A percentile compares a stretch with the other conserved stretches of the same genome.
phyloP scores from a whole-genome alignment of 2,797 vertebrate species.

The Coluber constrictor region DNA sequence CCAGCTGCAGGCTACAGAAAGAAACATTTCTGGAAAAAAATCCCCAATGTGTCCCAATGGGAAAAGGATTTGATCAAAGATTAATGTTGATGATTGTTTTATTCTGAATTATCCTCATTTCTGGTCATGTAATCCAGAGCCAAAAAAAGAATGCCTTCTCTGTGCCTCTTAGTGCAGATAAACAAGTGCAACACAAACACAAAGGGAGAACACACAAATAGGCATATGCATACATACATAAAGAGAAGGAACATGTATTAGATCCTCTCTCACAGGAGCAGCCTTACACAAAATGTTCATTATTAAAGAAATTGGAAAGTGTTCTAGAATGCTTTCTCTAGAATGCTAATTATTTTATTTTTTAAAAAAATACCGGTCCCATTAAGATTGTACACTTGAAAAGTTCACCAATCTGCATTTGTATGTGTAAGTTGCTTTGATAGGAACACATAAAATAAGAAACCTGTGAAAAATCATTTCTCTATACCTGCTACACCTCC shows the following conservation, averaged over 20 bases:
- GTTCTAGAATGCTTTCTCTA: neutral
- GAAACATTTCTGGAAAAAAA: neutral
- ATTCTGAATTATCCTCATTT: neutral
- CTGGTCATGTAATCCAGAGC: neutral
- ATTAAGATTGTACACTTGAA: neutral
- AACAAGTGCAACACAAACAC: neutral
- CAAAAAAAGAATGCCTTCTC: neutral
- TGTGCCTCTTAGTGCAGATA: neutral
- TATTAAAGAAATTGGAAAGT: neutral
- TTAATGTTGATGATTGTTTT: neutral
- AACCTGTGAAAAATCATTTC: neutral
- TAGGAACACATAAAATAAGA: neutral
- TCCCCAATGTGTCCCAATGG: neutral
- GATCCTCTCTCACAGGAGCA: neutral
- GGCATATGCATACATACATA: neutral
- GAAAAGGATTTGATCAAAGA: neutral
- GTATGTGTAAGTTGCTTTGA: neutral
- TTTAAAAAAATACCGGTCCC: neutral
- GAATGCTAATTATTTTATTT: neutral
- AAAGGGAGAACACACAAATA: neutral
- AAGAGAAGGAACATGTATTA: neutral
- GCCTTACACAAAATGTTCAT: neutral
- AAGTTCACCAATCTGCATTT: neutral
- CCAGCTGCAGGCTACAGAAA: neutral
- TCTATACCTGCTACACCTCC: neutral